phyloP scores from a whole-genome alignment of 2,113 vertebrate species.

The Geothlypis trichas region DNA sequence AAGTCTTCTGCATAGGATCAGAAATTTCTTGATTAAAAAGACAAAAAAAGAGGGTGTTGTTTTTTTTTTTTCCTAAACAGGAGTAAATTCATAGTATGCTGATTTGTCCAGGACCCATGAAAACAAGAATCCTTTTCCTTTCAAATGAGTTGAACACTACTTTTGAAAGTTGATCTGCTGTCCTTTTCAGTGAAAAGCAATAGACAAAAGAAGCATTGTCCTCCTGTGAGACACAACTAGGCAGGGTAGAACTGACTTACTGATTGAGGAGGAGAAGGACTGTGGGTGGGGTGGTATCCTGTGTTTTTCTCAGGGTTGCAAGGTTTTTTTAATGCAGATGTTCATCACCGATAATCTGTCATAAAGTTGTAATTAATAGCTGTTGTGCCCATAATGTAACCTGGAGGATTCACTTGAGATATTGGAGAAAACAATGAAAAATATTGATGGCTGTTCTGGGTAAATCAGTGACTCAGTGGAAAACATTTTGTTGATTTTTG shows the following conservation, averaged over 20 bases:
- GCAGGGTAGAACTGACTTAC: not conserved
- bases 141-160: not conserved
- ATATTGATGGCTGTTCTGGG: not conserved
- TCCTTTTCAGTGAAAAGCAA: not conserved
- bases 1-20: not conserved
- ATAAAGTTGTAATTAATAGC: not conserved
- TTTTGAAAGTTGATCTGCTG: not conserved
- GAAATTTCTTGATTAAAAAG: not conserved
- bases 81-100: not conserved
- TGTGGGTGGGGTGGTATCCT: not conserved
- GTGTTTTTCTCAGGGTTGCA: not conserved
- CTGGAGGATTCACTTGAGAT: not conserved
- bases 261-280: not conserved
- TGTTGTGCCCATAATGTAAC: not conserved
- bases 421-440: not conserved
- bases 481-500: slow-evolving; percentile 38
- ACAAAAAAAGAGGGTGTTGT: not conserved
- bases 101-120: not conserved
- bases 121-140: not conserved
- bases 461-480: slow-evolving; percentile 1
- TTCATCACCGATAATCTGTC: not conserved
- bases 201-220: not conserved
- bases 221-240: not conserved
- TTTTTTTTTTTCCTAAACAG: not conserved
- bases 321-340: not conserved